These are phyloP conservation scores for Labeo calbasu DNA, from an alignment of 2,797 vertebrate genomes.

Conservation along the genomic window DNA sequence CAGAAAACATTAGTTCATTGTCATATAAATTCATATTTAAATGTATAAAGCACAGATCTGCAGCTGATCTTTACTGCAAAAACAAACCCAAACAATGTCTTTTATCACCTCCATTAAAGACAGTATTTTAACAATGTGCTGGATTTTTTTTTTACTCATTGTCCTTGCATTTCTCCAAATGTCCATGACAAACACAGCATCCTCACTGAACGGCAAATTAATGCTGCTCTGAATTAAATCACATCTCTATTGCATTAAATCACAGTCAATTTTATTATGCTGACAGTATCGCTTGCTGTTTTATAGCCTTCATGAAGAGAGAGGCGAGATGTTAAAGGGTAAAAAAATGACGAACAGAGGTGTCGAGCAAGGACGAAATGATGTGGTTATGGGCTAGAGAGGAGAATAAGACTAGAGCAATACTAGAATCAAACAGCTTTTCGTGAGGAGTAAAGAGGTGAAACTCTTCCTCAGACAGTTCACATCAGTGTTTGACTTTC, in stretches of 20 bases:
- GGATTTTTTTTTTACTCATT: neutral
- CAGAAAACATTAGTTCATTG: neutral
- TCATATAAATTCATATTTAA: neutral
- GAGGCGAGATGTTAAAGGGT: slow-evolving; percentile 51
- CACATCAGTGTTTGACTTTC: neutral
- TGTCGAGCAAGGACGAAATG: neutral
- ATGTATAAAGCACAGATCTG: neutral
- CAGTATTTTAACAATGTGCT: neutral
- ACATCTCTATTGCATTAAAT: slow-evolving; percentile 61
- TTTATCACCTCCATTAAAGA: neutral
- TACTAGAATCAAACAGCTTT: neutral
- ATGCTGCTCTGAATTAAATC: slow-evolving; percentile 61
- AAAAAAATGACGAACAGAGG: slow-evolving; percentile 22
- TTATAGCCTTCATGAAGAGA: slow-evolving; percentile 56
- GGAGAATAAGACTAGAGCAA: neutral
- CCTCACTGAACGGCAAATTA: slow-evolving; percentile 49
- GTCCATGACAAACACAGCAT: slow-evolving; percentile 53
- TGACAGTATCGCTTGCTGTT: slow-evolving; percentile 50
- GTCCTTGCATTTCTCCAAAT: slow-evolving; percentile 35
- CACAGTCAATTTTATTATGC: slow-evolving; percentile 56
- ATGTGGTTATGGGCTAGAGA: neutral
- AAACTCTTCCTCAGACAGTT: neutral
- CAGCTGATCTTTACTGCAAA: neutral
- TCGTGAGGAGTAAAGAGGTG: neutral
- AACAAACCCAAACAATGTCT: neutral